Percentiles rank a stretch among this genome's conserved stretches.
These are phyloP conservation scores for Petrocephalus microphthalmus DNA, from an alignment of 2,113 vertebrate genomes.

Conservation along the genomic window DNA sequence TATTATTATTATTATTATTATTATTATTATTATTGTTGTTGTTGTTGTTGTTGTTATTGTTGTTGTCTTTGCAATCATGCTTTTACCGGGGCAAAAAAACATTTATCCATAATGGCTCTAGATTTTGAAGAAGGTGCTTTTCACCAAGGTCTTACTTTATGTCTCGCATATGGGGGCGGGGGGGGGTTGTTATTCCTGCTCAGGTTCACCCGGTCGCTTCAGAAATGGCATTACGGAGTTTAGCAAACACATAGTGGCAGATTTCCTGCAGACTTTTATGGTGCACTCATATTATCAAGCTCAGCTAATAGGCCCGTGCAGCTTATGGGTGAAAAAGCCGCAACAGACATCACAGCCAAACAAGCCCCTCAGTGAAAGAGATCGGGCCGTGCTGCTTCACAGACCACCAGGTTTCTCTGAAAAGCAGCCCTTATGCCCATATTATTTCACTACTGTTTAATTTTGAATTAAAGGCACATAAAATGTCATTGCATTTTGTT, in stretches of 20 bases:
- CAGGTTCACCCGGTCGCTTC: neutral
- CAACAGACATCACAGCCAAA: neutral
- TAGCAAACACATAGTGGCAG: neutral
- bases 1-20: neutral
- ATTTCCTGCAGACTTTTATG: neutral
- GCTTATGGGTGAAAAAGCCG: neutral
- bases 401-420: neutral
- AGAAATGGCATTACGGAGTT: neutral
- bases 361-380: neutral
- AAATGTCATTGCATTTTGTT: neutral
- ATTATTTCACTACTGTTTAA: neutral
- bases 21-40: neutral
- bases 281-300: neutral
- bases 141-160: neutral
- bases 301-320: neutral
- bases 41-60: too few species aligned
- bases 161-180: neutral
- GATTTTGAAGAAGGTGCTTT: neutral
- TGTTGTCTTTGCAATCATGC: conserved; percentile 17
- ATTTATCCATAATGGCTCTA: neutral
- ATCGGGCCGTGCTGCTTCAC: neutral
- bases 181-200: neutral
- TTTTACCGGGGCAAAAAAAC: neutral
- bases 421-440: neutral
- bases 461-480: neutral